Conservation (phyloP, 2,888 invertebrate genomes). For the Phragmatobia fuliginosa region DNA sequence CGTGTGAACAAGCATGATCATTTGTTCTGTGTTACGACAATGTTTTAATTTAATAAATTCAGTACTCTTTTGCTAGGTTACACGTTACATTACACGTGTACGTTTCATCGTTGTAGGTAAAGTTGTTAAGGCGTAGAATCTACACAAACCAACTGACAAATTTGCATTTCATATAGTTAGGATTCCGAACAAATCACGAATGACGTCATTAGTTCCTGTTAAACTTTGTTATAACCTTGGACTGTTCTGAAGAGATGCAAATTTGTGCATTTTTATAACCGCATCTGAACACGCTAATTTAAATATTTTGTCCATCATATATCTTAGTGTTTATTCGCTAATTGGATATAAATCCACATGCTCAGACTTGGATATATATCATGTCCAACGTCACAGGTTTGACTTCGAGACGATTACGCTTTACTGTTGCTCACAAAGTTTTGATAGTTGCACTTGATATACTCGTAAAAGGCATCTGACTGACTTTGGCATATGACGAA, state of each 20-base stretch:
- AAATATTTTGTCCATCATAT: constrained; percentile 14
- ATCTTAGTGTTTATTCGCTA: not conserved
- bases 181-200: constrained; percentile 12
- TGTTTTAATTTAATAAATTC: too few species aligned
- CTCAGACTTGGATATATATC: not conserved
- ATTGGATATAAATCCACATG: not conserved
- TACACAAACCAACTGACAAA: not conserved
- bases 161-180: not conserved
- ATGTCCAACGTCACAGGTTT: not conserved
- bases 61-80: not conserved
- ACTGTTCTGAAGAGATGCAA: constrained; percentile 31
- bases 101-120: not conserved
- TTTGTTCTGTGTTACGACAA: too few species aligned
- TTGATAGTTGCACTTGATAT: not conserved
- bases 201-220: constrained; percentile 27
- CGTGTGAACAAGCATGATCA: not conserved
- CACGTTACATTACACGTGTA: not conserved
- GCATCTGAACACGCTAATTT: constrained; percentile 28
- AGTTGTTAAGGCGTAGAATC: not conserved
- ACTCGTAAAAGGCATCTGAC: too few species aligned
- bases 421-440: too few species aligned
- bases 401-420: too few species aligned
- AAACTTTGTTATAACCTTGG: constrained; percentile 37
- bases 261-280: constrained; percentile 29
- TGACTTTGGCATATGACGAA: not conserved